These are phyloP conservation scores for Lithophane socia DNA, from an alignment of 2,888 invertebrate species.

Conservation along the genomic window DNA sequence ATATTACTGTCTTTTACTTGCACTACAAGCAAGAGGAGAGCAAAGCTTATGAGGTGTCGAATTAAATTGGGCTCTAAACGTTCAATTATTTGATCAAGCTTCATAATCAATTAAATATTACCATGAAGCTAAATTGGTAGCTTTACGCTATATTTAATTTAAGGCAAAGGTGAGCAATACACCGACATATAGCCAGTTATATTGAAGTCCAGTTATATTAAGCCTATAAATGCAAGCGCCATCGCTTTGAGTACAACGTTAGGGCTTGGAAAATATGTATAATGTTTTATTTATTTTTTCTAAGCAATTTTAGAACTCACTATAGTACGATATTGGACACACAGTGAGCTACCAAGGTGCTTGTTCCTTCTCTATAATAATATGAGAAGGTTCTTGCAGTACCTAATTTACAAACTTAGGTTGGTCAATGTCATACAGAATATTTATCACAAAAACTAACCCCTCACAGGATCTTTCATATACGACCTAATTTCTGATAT, in stretches of 20 bases:
- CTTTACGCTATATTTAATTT: background rate
- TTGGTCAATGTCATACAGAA: background rate
- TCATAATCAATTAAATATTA: background rate
- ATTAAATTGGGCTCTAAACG: background rate
- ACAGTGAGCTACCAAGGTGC: background rate
- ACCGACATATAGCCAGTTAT: no score
- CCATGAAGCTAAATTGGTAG: background rate
- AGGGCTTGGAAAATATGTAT: background rate
- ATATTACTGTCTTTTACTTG: background rate
- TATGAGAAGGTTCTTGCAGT: background rate
- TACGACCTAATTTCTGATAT: constrained; percentile 67
- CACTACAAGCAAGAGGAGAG: background rate
- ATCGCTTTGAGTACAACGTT: background rate
- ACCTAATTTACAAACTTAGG: background rate
- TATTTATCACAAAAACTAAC: background rate
- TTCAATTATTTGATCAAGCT: background rate
- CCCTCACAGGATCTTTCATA: constrained; percentile 51
- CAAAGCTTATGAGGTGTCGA: background rate
- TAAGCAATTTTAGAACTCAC: no score
- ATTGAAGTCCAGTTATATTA: background rate
- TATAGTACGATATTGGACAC: background rate
- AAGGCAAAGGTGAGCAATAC: background rate
- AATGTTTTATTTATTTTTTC: background rate
- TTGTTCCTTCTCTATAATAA: background rate
- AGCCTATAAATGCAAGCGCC: no score